These are phyloP conservation scores for Trematocara macrostoma DNA, from an alignment of 2,113 vertebrate species.

Conservation along the genomic window DNA sequence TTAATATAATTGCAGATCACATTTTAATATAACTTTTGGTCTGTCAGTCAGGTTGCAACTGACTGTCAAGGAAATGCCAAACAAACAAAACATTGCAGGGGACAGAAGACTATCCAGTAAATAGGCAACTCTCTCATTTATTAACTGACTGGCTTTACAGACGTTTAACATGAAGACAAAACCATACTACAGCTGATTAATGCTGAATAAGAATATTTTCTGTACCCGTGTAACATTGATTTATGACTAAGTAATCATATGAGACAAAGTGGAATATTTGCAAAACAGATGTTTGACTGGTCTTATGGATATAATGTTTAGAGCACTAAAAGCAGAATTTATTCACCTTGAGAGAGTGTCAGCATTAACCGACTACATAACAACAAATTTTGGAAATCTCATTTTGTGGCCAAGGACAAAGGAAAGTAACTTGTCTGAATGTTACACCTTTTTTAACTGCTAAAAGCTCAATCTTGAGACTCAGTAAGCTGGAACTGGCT, in stretches of 20 bases:
- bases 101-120: not conserved
- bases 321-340: not conserved
- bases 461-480: conserved; percentile 69
- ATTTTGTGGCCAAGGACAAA: conserved; percentile 61
- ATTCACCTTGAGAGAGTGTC: conserved; percentile 9
- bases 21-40: not conserved
- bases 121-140: not conserved
- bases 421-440: conserved; percentile 53
- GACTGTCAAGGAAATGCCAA: not conserved
- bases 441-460: conserved; percentile 66
- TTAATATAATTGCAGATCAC: not conserved
- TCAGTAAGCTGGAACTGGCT: conserved; percentile 73
- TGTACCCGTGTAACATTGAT: not conserved
- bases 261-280: fast-evolving
- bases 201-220: not conserved
- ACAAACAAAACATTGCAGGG: not conserved
- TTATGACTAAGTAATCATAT: not conserved
- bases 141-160: not conserved
- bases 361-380: not conserved
- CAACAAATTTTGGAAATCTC: conserved; percentile 35
- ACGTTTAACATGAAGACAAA: not conserved
- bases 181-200: not conserved
- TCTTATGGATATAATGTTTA: not conserved
- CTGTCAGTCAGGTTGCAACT: not conserved
- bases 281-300: not conserved